Evolutionary conservation across 2,797 vertebrate species (phyloP), one percentile per base, ranked within the genome.

Genomic region (Philypnodon macrostomus): DNA sequence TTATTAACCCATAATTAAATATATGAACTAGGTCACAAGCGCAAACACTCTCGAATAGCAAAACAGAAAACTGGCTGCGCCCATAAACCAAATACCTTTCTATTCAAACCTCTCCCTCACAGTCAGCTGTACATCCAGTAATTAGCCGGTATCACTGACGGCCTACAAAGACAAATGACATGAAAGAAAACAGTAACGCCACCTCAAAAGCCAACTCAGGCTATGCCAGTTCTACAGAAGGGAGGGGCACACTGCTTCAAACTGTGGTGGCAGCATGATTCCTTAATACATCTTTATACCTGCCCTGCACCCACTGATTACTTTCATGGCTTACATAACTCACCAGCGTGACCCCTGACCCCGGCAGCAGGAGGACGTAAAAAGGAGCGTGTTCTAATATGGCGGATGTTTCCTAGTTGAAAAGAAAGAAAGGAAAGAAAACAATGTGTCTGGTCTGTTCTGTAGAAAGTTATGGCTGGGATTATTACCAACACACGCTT

Each of bases 321-420:
- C 29, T 37, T n/a, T n/a, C n/a, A n/a, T 49, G 35, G 0, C 36
- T 63, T 57, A 56, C 50, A 56, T 9, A 80, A 88, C 72, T 79
- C 72, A 86, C 80, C 79, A 51, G 67, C 10, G 19, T 51, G 65
- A 77, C 50, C 67, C 40, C 35, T 67, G 64, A 49, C 54, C 77
- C 49, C 67, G 51, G 31, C 63, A 58, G 55, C 63, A 61, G 60
- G 73, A 63, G 34, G 73, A 52, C 65, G 67, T 65, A 79, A 80
- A 85, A 80, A 79, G 73, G 69, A 77, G 70, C 73, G 15, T 60
- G 83, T 78, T 77, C 56, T 85, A 77, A 80, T 38, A 56, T 53
- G 70, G 52, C 15, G 68, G 70, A 69, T 37, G 68, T 80, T 77
- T 70, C 79, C 79, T 85, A 53, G 58, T 80, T 64, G 63, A 44